phyloP scores from a whole-genome alignment of 2,797 vertebrate genomes.

The Bryconaethiops microstoma region DNA sequence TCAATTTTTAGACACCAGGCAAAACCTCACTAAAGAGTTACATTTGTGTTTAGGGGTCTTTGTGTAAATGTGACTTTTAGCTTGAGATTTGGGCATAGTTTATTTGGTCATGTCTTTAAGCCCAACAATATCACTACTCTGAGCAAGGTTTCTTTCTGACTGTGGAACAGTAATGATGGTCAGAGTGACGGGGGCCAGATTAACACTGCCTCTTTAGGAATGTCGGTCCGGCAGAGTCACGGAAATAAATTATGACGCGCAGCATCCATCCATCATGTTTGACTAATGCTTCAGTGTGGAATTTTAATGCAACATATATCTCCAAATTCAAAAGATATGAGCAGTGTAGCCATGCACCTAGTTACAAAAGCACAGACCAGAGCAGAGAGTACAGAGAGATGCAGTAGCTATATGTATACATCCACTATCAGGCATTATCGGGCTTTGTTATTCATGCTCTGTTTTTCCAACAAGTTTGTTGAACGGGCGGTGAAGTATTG shows the following conservation, averaged over 20 bases:
- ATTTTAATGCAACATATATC: conserved; percentile 60
- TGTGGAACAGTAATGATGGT: conserved; percentile 26
- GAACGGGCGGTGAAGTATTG: conserved; percentile 25
- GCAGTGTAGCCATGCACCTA: conserved; percentile 47
- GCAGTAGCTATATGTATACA: conserved; percentile 29
- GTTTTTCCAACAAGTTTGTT: neutral
- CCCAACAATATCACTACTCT: neutral
- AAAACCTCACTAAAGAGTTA: too few relatives aligned
- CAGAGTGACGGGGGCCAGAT: conserved; percentile 37
- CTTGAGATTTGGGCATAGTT: neutral
- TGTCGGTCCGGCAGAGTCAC: conserved; percentile 33
- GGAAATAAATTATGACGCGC: conserved; percentile 55
- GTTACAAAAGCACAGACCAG: conserved; percentile 47
- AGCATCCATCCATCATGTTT: conserved; percentile 48
- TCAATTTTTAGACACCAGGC: too few relatives aligned
- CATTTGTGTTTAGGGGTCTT: too few relatives aligned
- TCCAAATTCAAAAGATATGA: conserved; percentile 62
- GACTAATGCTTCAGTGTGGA: conserved; percentile 50
- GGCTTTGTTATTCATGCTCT: conserved; percentile 2
- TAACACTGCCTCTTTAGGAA: conserved; percentile 47
- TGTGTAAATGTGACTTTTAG: neutral
- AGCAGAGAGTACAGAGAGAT: conserved; percentile 36
- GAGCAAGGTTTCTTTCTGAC: conserved; percentile 11
- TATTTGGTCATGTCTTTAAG: neutral
- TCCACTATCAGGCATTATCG: conserved; percentile 34